Percentiles rank a stretch among this genome's conserved stretches.
Evolutionary conservation across 2,797 vertebrate species (phyloP).

Genomic region (Halcyon smyrnensis): DNA sequence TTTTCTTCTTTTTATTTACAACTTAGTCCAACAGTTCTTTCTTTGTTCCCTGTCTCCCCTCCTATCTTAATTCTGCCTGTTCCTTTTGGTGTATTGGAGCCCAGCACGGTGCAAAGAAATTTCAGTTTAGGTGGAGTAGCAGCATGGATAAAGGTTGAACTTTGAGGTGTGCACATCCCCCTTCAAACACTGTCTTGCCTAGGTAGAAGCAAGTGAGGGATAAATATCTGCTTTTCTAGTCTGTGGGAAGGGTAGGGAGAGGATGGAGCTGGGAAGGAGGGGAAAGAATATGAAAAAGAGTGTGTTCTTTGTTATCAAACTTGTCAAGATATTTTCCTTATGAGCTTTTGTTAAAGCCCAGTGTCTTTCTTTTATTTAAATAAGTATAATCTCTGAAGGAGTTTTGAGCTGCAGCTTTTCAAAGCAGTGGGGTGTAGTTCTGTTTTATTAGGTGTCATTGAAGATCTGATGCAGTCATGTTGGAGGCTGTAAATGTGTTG

Average conservation of each 20-base stretch:
- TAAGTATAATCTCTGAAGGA: constrained; percentile 59
- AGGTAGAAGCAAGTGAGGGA: neutral
- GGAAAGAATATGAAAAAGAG: neutral
- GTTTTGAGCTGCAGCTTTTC: constrained; percentile 51
- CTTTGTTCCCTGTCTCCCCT: neutral
- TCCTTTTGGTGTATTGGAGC: neutral
- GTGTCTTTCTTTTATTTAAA: constrained; percentile 54
- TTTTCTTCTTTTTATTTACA: constrained; percentile 54
- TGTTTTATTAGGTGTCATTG: constrained; percentile 61
- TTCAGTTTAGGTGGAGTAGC: neutral
- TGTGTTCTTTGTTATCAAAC: constrained; percentile 5
- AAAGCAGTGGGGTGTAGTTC: constrained; percentile 60
- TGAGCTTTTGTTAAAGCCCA: constrained; percentile 26
- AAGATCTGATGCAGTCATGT: constrained; percentile 48
- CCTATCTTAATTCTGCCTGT: neutral
- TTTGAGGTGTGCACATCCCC: neutral
- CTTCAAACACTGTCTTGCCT: neutral
- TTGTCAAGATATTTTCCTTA: constrained; percentile 32
- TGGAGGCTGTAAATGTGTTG: constrained; percentile 20
- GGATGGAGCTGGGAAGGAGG: neutral
- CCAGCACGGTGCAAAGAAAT: neutral
- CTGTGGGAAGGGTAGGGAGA: neutral
- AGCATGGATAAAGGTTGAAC: neutral
- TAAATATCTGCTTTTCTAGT: constrained; percentile 6
- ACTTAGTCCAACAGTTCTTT: neutral